Evolutionary conservation across 2,888 invertebrate species (phyloP).

Genomic region (Ophion ellenae): DNA sequence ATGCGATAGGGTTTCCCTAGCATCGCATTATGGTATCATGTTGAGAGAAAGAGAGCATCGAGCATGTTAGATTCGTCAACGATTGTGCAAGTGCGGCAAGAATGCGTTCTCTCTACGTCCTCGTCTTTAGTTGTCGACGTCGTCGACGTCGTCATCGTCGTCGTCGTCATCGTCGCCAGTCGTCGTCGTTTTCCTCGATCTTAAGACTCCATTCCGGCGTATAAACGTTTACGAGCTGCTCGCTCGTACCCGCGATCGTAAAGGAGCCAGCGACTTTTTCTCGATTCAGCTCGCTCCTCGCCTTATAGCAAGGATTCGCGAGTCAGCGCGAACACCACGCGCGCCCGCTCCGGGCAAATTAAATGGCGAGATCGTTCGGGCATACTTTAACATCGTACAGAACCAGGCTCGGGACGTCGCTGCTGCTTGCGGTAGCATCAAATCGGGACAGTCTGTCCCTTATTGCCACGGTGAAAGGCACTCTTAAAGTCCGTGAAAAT

Average conservation of each 20-base stretch:
- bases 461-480: conserved; percentile 72
- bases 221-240: conserved; percentile 68
- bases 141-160: no score
- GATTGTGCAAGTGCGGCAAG: conserved; percentile 63
- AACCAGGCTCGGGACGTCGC: conserved; percentile 4
- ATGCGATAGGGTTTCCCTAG: not conserved
- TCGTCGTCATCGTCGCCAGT: conserved; percentile 8
- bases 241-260: conserved; percentile 64
- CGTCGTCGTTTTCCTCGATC: conserved; percentile 56
- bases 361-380: conserved; percentile 48
- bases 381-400: conserved; percentile 25
- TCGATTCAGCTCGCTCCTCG: conserved; percentile 30
- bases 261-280: conserved; percentile 54
- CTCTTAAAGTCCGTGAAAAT: conserved; percentile 70
- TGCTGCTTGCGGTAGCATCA: conserved; percentile 3
- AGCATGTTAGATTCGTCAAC: not conserved
- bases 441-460: conserved; percentile 31
- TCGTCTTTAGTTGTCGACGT: conserved; percentile 8
- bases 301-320: conserved; percentile 37
- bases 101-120: conserved; percentile 26
- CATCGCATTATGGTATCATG: not conserved
- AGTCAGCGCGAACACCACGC: conserved; percentile 20
- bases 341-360: conserved; percentile 49
- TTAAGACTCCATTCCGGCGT: conserved; percentile 74
- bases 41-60: not conserved